These are phyloP conservation scores for Dipodomys ordii DNA, from an alignment of 2,113 vertebrate species.

Conservation along the genomic window DNA sequence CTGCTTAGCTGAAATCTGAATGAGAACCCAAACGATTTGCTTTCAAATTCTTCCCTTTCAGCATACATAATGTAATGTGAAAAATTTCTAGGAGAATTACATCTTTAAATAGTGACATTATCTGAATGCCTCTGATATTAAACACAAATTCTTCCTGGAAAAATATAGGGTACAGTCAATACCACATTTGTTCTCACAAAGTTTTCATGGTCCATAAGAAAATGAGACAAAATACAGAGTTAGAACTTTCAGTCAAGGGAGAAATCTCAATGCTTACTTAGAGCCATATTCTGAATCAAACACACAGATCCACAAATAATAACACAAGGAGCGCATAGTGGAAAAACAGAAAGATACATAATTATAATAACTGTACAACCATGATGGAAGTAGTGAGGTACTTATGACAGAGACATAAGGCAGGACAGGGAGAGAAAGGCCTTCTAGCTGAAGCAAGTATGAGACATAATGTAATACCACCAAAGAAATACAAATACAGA, in stretches of 20 bases:
- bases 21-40: background rate
- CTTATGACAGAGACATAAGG: slow-evolving; percentile 51
- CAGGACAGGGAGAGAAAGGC: background rate
- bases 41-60: background rate
- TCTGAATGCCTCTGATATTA: slow-evolving; percentile 30
- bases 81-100: slow-evolving; percentile 19
- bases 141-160: slow-evolving; percentile 20
- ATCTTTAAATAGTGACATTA: slow-evolving; percentile 31
- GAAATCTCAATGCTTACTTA: background rate
- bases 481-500: slow-evolving; percentile 13
- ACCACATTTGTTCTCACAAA: background rate
- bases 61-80: background rate
- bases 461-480: background rate
- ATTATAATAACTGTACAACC: background rate
- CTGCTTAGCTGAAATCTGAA: background rate
- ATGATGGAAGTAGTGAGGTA: background rate
- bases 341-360: background rate
- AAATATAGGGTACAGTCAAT: background rate
- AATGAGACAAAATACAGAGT: background rate
- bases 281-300: background rate
- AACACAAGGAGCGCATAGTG: slow-evolving; percentile 24
- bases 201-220: background rate
- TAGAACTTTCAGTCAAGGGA: background rate
- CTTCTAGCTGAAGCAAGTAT: background rate
- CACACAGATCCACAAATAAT: background rate